These are phyloP conservation scores for Brenthis ino DNA, from an alignment of 2,888 invertebrate species.

Conservation along the genomic window DNA sequence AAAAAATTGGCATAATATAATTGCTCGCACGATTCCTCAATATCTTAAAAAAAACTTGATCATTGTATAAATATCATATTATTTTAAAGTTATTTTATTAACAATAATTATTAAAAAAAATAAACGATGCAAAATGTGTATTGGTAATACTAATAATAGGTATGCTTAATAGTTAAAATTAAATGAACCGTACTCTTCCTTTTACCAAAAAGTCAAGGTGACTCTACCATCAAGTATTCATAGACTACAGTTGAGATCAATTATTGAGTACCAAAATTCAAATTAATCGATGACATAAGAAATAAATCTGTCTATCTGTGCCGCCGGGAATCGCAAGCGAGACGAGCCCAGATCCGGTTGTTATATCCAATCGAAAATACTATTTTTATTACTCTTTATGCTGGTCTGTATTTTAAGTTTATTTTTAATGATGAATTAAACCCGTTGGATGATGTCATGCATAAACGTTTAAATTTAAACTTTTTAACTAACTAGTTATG, in stretches of 20 bases:
- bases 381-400: slow-evolving; percentile 74
- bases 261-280: slow-evolving; percentile 39
- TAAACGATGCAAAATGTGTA: too few relatives aligned
- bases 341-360: slow-evolving; percentile 76
- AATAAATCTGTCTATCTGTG: slow-evolving; percentile 66
- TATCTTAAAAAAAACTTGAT: too few relatives aligned
- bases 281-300: slow-evolving; percentile 71
- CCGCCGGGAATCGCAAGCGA: slow-evolving; percentile 55
- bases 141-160: too few relatives aligned
- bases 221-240: background rate
- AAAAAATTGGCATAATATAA: too few relatives aligned
- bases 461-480: too few relatives aligned
- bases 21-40: too few relatives aligned
- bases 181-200: too few relatives aligned
- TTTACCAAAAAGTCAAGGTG: background rate
- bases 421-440: slow-evolving; percentile 45
- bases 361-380: slow-evolving; percentile 68
- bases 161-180: background rate
- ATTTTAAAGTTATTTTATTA: too few relatives aligned
- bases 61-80: too few relatives aligned
- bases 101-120: too few relatives aligned
- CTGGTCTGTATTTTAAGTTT: slow-evolving; percentile 55
- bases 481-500: too few relatives aligned
- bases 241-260: slow-evolving; percentile 13
- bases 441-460: slow-evolving; percentile 28